These are phyloP conservation scores for Parascotia fuliginaria DNA, from an alignment of 2,888 invertebrate genomes.

Conservation along the genomic window DNA sequence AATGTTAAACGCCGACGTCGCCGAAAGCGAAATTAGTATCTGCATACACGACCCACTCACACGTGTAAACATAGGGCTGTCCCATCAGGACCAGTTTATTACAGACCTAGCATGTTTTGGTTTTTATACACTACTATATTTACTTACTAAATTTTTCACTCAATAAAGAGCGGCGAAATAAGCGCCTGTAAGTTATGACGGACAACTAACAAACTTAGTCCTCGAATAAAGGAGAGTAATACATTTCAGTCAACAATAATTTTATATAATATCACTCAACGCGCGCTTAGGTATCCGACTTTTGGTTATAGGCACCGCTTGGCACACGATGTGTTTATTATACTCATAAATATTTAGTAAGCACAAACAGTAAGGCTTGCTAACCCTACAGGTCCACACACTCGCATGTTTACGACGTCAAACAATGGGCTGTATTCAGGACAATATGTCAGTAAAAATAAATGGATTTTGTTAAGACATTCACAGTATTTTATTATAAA, in stretches of 20 bases:
- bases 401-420: constrained; percentile 54
- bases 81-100: constrained; percentile 37
- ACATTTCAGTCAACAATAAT: not conserved
- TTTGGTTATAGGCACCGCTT: constrained; percentile 21
- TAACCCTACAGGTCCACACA: constrained; percentile 56
- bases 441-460: constrained; percentile 72
- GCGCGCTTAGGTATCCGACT: constrained; percentile 19
- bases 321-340: constrained; percentile 32
- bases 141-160: too few relatives aligned
- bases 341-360: constrained; percentile 39
- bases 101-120: constrained; percentile 16
- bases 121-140: not conserved
- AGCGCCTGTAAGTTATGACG: not conserved
- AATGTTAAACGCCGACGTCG: constrained; percentile 78
- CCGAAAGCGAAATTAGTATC: constrained; percentile 81
- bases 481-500: constrained; percentile 46
- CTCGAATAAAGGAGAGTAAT: not conserved
- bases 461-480: constrained; percentile 57
- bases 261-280: constrained; percentile 1
- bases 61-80: constrained; percentile 42
- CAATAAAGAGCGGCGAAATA: too few relatives aligned
- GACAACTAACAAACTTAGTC: not conserved
- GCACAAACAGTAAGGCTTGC: constrained; percentile 28
- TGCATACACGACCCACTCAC: constrained; percentile 54
- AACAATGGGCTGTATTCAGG: constrained; percentile 70